These are phyloP conservation scores for Rambutsinella grinnellia DNA, from an alignment of 2,888 invertebrate species.

Conservation along the genomic window DNA sequence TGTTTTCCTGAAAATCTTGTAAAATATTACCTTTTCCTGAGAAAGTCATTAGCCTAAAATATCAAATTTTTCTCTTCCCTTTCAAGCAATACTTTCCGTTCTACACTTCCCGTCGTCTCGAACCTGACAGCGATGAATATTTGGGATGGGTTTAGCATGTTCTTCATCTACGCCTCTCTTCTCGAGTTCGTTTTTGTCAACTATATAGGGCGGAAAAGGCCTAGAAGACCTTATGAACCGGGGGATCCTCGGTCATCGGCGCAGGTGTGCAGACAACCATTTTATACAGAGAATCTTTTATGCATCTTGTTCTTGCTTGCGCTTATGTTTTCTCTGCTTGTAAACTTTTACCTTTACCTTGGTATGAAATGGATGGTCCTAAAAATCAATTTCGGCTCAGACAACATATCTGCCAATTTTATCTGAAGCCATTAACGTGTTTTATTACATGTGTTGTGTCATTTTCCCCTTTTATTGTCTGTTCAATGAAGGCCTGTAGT, in stretches of 20 bases:
- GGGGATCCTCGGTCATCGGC: slow-evolving; percentile 60
- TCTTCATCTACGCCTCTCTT: slow-evolving; percentile 94
- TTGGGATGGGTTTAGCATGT: slow-evolving; percentile 97
- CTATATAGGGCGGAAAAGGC: slow-evolving; percentile 92
- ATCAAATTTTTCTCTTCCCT: too few species aligned
- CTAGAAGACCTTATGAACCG: slow-evolving; percentile 71
- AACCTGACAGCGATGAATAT: slow-evolving; percentile 96
- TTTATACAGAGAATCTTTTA: neutral
- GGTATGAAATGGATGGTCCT: neutral
- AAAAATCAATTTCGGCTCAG: too few species aligned
- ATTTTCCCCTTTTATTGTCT: too few species aligned
- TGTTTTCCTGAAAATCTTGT: too few species aligned
- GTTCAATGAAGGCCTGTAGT: too few species aligned
- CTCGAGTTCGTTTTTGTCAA: slow-evolving; percentile 96
- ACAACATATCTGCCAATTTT: slow-evolving; percentile 1
- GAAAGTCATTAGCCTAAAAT: too few species aligned
- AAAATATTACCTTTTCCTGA: too few species aligned
- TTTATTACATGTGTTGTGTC: neutral
- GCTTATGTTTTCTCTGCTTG: neutral
- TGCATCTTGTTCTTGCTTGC: neutral
- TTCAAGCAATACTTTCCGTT: slow-evolving; percentile 68
- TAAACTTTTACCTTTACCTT: neutral
- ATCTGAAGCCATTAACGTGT: neutral
- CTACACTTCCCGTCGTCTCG: slow-evolving; percentile 91
- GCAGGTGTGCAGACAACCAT: slow-evolving; percentile 48